phyloP scores from a whole-genome alignment of 2,888 invertebrate genomes.

The Pollenia amentaria region DNA sequence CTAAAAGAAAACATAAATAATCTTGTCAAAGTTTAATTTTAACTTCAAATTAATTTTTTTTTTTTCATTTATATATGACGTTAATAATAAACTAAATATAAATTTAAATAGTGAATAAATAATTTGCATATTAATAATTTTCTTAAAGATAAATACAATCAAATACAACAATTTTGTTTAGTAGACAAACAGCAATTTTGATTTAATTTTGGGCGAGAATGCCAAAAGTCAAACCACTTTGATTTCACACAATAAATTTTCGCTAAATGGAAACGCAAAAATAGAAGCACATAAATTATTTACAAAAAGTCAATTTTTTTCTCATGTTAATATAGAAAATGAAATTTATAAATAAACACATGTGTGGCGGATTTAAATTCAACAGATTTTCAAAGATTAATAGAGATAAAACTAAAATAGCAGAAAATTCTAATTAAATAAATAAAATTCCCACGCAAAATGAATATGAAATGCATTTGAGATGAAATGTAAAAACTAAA shows the following conservation, averaged over 20 bases:
- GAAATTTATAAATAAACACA: constrained; percentile 23
- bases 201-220: constrained; percentile 32
- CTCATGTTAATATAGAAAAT: constrained; percentile 15
- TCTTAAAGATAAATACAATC: constrained; percentile 23
- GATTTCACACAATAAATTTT: constrained; percentile 55
- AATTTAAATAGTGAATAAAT: constrained; percentile 2
- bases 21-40: neutral
- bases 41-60: neutral
- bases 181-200: constrained; percentile 22
- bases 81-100: constrained; percentile 7
- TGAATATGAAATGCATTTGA: constrained; percentile 11
- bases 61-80: neutral
- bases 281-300: constrained; percentile 33
- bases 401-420: constrained; percentile 30
- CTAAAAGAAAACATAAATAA: neutral
- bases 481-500: constrained; percentile 25
- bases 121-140: constrained; percentile 51
- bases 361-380: constrained; percentile 34
- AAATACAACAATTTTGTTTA: neutral
- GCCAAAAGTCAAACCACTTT: constrained; percentile 71
- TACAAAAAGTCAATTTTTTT: constrained; percentile 38
- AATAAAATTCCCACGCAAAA: constrained; percentile 57
- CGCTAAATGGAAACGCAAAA: constrained; percentile 22
- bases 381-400: constrained; percentile 29
- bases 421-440: neutral